phyloP scores from a whole-genome alignment of 2,888 invertebrate species.

The Byasa hedistus region DNA sequence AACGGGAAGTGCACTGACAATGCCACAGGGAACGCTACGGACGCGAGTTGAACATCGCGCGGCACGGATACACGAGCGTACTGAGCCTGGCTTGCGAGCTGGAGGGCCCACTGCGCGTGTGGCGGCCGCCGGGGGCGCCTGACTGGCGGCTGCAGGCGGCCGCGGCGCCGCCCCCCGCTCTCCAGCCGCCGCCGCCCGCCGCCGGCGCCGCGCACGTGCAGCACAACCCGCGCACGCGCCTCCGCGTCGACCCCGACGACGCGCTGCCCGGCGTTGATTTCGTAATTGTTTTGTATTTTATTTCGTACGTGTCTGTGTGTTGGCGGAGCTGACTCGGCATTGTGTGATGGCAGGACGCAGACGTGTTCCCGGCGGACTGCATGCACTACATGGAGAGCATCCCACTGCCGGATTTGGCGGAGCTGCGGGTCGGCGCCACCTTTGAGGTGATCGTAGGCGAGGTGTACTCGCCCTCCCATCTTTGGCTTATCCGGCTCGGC shows the following conservation, averaged over 20 bases:
- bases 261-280: conserved; percentile 50
- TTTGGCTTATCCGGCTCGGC: conserved; percentile 75
- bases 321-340: background rate
- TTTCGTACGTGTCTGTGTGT: background rate
- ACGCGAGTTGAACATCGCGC: conserved; percentile 55
- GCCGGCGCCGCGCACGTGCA: conserved; percentile 11
- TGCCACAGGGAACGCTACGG: conserved; percentile 51
- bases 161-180: conserved; percentile 4
- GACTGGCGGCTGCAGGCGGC: conserved; percentile 43
- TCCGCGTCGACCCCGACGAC: conserved; percentile 50
- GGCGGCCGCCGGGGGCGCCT: conserved; percentile 39
- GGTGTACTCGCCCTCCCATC: conserved; percentile 80
- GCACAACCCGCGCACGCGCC: conserved; percentile 23
- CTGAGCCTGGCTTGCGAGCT: conserved; percentile 50
- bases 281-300: conserved; percentile 43
- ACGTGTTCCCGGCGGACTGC: conserved; percentile 71
- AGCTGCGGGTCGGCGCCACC: conserved; percentile 46
- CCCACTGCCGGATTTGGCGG: conserved; percentile 42
- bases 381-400: conserved; percentile 61
- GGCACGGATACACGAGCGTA: conserved; percentile 58
- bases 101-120: conserved; percentile 40
- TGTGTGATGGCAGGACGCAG: conserved; percentile 51
- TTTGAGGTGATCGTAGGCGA: conserved; percentile 71
- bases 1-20: too few species aligned
- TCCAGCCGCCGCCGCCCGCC: background rate